These are phyloP conservation scores for Apeltes quadracus DNA, from an alignment of 2,113 vertebrate species.

Conservation along the genomic window DNA sequence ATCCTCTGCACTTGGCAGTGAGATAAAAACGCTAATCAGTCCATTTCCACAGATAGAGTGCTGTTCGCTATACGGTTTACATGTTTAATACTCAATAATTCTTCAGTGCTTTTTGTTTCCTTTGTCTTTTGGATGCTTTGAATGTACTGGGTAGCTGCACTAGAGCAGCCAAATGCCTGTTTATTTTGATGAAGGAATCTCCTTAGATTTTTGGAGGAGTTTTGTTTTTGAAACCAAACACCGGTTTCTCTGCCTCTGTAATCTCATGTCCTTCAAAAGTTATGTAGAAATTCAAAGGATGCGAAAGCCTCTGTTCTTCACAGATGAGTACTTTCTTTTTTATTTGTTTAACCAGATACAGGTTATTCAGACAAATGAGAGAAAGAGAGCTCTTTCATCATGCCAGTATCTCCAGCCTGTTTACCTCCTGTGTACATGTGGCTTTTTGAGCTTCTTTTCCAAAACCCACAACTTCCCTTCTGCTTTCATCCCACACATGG, in stretches of 20 bases:
- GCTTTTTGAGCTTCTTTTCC: conserved; percentile 67
- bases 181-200: conserved; percentile 27
- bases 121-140: neutral
- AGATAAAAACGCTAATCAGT: conserved; percentile 42
- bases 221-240: conserved; percentile 19
- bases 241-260: conserved; percentile 23
- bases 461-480: conserved; percentile 55
- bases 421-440: conserved; percentile 60
- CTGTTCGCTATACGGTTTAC: neutral
- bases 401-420: conserved; percentile 50
- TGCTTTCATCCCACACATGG: conserved; percentile 48
- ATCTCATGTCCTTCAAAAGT: conserved; percentile 46
- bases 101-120: neutral
- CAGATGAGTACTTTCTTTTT: conserved; percentile 46
- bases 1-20: neutral
- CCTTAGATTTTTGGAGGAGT: conserved; percentile 13
- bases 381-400: conserved; percentile 34
- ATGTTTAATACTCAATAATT: conserved; percentile 6
- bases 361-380: conserved; percentile 64
- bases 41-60: neutral
- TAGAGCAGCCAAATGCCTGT: conserved; percentile 22
- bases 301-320: conserved; percentile 34
- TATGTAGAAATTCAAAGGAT: conserved; percentile 41
- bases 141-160: conserved; percentile 1
- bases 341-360: conserved; percentile 39